phyloP scores from a whole-genome alignment of 2,113 vertebrate species.

The Ammodramus savannarum region DNA sequence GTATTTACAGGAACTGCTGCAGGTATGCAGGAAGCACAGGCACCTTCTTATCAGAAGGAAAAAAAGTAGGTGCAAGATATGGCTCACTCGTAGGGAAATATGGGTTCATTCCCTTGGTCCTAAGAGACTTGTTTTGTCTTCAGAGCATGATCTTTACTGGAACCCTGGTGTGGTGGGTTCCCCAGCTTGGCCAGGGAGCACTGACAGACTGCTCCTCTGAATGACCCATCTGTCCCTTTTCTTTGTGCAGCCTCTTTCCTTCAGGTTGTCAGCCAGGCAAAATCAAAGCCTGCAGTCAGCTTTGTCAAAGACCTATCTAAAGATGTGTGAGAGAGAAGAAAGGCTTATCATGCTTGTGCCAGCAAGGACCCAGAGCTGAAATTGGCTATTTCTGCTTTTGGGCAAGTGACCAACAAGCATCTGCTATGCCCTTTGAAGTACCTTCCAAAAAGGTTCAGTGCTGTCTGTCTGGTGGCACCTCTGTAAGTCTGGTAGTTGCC shows the following conservation, averaged over 20 bases:
- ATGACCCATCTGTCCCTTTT: not conserved
- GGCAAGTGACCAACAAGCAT: conserved; percentile 33
- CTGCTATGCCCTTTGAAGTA: conserved; percentile 17
- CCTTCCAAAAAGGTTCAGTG: not conserved
- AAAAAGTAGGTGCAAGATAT: not conserved
- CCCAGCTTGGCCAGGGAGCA: not conserved
- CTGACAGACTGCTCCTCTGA: not conserved
- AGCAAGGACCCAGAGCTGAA: not conserved
- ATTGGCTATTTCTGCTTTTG: conserved; percentile 3
- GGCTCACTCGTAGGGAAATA: not conserved
- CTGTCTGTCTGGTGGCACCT: conserved; percentile 18
- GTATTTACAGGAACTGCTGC: not conserved
- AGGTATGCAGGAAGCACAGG: not conserved
- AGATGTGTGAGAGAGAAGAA: not conserved
- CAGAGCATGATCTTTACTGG: not conserved
- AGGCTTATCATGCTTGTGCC: not conserved
- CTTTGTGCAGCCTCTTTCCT: not conserved
- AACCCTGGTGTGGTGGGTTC: not conserved
- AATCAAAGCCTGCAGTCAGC: conserved; percentile 12
- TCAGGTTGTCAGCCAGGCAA: not conserved
- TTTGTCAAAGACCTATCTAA: not conserved
- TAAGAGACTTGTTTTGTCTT: not conserved
- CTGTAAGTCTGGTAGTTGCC: not conserved
- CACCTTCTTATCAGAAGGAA: not conserved
- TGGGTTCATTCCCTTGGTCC: not conserved